A percentile compares a stretch with the other conserved stretches of the same genome.
Evolutionary conservation across 2,888 invertebrate genomes (phyloP).

Genomic region (Zaprionus lineosus): DNA sequence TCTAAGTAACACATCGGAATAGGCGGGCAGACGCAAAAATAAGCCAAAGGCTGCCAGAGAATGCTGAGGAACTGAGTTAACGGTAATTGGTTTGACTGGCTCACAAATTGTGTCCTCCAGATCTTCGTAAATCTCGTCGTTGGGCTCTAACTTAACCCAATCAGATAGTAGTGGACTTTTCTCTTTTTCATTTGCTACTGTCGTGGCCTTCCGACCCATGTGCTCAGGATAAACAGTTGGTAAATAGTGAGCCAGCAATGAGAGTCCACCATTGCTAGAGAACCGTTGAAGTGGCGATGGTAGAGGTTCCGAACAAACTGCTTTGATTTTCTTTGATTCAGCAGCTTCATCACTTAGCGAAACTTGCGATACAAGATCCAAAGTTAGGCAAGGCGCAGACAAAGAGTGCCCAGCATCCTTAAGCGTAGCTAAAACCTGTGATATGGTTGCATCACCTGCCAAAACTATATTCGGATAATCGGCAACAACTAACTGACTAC

Average conservation of each 20-base stretch:
- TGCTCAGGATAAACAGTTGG: slow-evolving; percentile 94
- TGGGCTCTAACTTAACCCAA: slow-evolving; percentile 84
- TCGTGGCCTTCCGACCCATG: slow-evolving; percentile 84
- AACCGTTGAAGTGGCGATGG: slow-evolving; percentile 90
- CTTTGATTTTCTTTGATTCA: slow-evolving; percentile 67
- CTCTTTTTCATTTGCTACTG: slow-evolving; percentile 82
- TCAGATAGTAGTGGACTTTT: slow-evolving; percentile 82
- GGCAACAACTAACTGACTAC: slow-evolving; percentile 83
- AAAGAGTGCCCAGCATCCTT: slow-evolving; percentile 84
- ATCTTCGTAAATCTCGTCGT: slow-evolving; percentile 86
- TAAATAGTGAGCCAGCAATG: slow-evolving; percentile 93
- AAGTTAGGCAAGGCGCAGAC: slow-evolving; percentile 83
- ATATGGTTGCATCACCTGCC: slow-evolving; percentile 85
- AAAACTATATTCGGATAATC: slow-evolving; percentile 84
- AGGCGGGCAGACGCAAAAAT: slow-evolving; percentile 93
- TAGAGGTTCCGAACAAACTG: slow-evolving; percentile 80
- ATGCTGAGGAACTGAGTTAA: slow-evolving; percentile 92
- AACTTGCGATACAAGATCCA: slow-evolving; percentile 73
- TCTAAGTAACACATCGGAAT: slow-evolving; percentile 93
- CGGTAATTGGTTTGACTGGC: slow-evolving; percentile 84
- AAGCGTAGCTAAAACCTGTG: slow-evolving; percentile 85
- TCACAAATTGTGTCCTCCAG: slow-evolving; percentile 84
- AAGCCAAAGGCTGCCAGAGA: slow-evolving; percentile 95
- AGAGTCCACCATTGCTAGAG: slow-evolving; percentile 93
- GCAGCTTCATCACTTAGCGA: slow-evolving; percentile 35